A percentile compares a stretch with the other conserved stretches of the same genome.
Evolutionary conservation across 2,888 invertebrate genomes (phyloP).

Genomic region (Lutraria lutraria): DNA sequence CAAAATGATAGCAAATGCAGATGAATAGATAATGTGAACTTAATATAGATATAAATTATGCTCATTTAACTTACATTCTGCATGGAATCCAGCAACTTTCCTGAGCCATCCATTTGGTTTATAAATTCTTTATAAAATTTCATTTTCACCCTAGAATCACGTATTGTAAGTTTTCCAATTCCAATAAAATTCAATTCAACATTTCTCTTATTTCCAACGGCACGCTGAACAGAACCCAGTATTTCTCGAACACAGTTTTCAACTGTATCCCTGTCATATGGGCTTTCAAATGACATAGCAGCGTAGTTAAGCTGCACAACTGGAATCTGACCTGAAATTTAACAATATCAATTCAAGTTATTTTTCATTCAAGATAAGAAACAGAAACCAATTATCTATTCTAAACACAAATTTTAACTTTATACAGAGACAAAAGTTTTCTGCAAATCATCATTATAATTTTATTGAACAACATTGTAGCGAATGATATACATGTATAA

Average conservation of each 20-base stretch:
- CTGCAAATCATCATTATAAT: too few species aligned
- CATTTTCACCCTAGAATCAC: slow-evolving; percentile 86
- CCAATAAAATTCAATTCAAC: slow-evolving; percentile 86
- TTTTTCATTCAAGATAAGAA: not conserved
- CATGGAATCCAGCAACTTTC: slow-evolving; percentile 84
- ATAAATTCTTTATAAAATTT: slow-evolving; percentile 87
- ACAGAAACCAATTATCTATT: not conserved
- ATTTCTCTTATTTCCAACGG: slow-evolving; percentile 83
- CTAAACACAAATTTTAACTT: too few species aligned
- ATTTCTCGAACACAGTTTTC: slow-evolving; percentile 86
- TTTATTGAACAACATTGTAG: too few species aligned
- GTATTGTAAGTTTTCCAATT: slow-evolving; percentile 85
- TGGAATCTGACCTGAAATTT: slow-evolving; percentile 84
- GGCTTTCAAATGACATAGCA: slow-evolving; percentile 85
- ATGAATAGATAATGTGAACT: not conserved
- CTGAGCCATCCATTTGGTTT: slow-evolving; percentile 85
- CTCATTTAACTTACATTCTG: slow-evolving; percentile 83
- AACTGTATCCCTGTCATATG: slow-evolving; percentile 85
- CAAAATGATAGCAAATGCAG: not conserved
- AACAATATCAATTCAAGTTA: not conserved
- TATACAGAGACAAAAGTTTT: too few species aligned
- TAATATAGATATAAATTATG: too few species aligned
- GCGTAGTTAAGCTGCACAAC: slow-evolving; percentile 86
- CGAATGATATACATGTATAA: too few species aligned
- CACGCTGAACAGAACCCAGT: slow-evolving; percentile 82